phyloP scores from a whole-genome alignment of 35 echinoderm and acorn worm species.

The Apostichopus parvimensis region DNA sequence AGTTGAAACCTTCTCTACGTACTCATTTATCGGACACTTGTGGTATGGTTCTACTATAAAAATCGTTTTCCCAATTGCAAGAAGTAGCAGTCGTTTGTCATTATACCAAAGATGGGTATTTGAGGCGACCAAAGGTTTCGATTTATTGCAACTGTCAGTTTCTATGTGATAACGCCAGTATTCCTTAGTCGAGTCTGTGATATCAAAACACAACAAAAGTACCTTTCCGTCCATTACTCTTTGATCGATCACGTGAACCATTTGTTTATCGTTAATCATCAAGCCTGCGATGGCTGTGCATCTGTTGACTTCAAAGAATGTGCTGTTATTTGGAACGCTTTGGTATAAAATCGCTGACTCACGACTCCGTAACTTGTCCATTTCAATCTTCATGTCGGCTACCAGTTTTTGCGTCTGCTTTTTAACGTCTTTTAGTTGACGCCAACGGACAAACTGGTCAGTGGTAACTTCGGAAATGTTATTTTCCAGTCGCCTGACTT shows the following conservation, averaged over 20 bases:
- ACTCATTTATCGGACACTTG: not conserved
- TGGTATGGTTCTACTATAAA: not conserved
- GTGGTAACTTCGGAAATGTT: not conserved
- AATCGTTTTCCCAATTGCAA: conserved; percentile 4
- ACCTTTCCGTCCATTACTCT: not conserved
- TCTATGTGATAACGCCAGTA: conserved; percentile 23
- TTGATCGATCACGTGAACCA: conserved; percentile 2
- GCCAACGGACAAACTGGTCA: not conserved
- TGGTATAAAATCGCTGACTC: not conserved
- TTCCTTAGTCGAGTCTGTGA: not conserved
- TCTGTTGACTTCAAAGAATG: not conserved
- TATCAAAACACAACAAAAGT: conserved; percentile 9
- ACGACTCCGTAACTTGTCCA: not conserved
- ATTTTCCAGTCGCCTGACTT: not conserved
- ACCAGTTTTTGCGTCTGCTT: not conserved
- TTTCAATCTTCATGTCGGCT: not conserved
- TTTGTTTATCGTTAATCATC: not conserved
- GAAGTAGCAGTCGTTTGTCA: not conserved
- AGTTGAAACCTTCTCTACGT: not conserved
- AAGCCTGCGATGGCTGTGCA: not conserved
- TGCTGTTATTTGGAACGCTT: not conserved
- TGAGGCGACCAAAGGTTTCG: not conserved
- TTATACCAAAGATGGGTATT: not conserved
- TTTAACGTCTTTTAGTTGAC: not conserved
- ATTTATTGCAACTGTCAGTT: not conserved